Evolutionary conservation across 2,113 vertebrate species (phyloP).

Genomic region (Eclectus roratus): DNA sequence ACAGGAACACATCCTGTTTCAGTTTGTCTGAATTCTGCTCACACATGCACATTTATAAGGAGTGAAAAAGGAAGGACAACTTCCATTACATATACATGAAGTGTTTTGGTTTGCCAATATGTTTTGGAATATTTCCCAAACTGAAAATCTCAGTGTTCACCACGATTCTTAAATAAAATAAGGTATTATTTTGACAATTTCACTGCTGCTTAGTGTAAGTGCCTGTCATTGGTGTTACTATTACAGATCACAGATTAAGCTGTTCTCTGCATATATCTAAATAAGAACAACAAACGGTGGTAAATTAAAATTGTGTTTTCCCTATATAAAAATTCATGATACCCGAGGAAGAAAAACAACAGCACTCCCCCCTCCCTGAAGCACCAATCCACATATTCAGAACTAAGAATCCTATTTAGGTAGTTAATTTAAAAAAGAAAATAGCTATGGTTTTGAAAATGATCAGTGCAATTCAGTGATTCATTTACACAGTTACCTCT

Average conservation of each 20-base stretch:
- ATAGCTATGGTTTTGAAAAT: background rate
- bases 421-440: background rate
- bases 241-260: background rate
- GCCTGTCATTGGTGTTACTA: conserved; percentile 19
- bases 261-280: background rate
- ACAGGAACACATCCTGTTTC: background rate
- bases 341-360: background rate
- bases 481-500: background rate
- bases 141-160: conserved; percentile 44
- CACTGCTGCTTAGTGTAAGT: conserved; percentile 20
- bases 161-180: conserved; percentile 47
- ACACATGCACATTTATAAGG: background rate
- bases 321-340: background rate
- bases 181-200: conserved; percentile 54
- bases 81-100: conserved; percentile 20
- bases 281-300: background rate
- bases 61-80: conserved; percentile 27
- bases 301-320: background rate
- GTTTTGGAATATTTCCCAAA: conserved; percentile 51
- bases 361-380: too few relatives aligned
- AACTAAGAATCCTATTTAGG: background rate
- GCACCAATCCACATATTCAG: background rate
- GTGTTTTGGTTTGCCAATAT: conserved; percentile 38
- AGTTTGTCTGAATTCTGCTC: background rate
- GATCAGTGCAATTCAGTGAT: background rate